These are phyloP conservation scores for Rhynchophorus ferrugineus DNA, from an alignment of 1,140 invertebrate genomes.

Conservation along the genomic window DNA sequence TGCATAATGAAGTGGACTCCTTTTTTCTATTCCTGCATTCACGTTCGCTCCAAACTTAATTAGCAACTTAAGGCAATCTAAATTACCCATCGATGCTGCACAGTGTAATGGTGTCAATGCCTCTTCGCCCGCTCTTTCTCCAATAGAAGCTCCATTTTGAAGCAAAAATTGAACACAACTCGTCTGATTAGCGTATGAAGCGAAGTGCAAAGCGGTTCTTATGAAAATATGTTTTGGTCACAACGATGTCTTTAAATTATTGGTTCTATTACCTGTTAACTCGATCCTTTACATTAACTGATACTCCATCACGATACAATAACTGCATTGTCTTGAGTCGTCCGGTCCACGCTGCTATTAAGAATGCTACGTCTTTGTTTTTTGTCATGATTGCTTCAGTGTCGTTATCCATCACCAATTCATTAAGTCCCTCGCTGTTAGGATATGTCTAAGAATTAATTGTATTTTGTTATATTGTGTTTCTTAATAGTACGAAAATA, in stretches of 20 bases:
- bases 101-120: constrained; percentile 69
- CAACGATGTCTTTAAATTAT: too few species aligned
- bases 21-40: constrained; percentile 61
- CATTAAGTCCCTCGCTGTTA: constrained; percentile 43
- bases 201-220: constrained; percentile 70
- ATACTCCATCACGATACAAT: constrained; percentile 41
- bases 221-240: too few species aligned
- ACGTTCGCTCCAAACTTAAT: constrained; percentile 60
- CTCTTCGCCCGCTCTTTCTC: constrained; percentile 56
- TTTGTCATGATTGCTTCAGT: constrained; percentile 25
- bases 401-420: constrained; percentile 42
- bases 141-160: constrained; percentile 54
- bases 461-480: not conserved
- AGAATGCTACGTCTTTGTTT: constrained; percentile 30
- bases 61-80: constrained; percentile 51
- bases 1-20: constrained; percentile 65
- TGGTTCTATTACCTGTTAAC: constrained; percentile 44
- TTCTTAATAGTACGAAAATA: too few species aligned
- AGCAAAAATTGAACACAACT: constrained; percentile 58
- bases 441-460: constrained; percentile 37
- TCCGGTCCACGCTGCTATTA: constrained; percentile 49
- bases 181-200: constrained; percentile 57
- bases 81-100: constrained; percentile 58
- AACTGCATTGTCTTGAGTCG: constrained; percentile 39
- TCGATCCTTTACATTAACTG: constrained; percentile 42